These are phyloP conservation scores for Plusia festucae DNA, from an alignment of 2,888 invertebrate species.

Conservation along the genomic window DNA sequence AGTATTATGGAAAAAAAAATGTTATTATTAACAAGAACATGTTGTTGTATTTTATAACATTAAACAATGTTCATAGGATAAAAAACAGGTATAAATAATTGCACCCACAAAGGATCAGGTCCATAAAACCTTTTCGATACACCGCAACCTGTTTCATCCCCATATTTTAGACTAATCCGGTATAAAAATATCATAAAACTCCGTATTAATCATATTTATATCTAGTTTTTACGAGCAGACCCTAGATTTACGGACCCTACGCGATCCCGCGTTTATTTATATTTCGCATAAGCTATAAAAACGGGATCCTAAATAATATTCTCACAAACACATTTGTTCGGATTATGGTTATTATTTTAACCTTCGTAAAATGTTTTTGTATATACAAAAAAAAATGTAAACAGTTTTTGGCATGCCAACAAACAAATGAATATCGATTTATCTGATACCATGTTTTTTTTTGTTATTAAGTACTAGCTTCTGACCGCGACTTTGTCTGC, in stretches of 20 bases:
- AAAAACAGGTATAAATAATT: background rate
- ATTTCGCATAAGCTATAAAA: conserved; percentile 39
- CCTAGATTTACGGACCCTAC: conserved; percentile 23
- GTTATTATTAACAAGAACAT: no score
- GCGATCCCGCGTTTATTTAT: conserved; percentile 26
- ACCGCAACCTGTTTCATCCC: background rate
- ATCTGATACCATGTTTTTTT: no score
- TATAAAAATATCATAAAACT: background rate
- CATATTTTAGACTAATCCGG: background rate
- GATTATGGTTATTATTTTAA: background rate
- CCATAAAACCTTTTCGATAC: background rate
- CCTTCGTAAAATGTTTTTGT: background rate
- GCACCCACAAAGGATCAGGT: background rate
- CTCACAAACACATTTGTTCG: conserved; percentile 23
- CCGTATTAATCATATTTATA: conserved; percentile 4
- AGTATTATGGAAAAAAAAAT: no score
- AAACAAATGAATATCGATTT: no score
- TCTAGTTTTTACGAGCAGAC: conserved; percentile 23
- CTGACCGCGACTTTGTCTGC: no score
- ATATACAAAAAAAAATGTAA: background rate
- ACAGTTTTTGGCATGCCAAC: no score
- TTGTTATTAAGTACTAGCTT: no score
- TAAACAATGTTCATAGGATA: no score
- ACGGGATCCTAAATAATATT: conserved; percentile 29
- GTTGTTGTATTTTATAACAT: no score